Evolutionary conservation across 2,797 vertebrate species (phyloP).

Genomic region (Todus mexicanus): DNA sequence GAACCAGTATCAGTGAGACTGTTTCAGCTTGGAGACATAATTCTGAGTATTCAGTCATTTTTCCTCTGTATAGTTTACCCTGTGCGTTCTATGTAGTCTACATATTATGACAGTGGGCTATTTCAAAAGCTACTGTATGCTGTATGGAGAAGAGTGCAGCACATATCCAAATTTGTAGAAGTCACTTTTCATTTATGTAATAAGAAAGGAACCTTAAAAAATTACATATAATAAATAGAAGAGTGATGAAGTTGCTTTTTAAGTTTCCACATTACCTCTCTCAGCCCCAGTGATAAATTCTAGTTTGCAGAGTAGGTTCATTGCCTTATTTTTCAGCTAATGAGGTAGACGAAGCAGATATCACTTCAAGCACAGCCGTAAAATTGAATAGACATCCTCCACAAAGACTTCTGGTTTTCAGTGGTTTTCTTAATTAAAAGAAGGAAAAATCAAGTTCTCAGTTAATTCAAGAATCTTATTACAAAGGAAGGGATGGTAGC

Average conservation of each 20-base stretch:
- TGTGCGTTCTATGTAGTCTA: background rate
- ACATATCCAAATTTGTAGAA: background rate
- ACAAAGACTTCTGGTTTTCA: background rate
- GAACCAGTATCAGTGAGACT: background rate
- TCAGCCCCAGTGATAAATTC: background rate
- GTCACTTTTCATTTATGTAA: background rate
- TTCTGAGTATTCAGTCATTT: background rate
- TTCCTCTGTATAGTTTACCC: background rate
- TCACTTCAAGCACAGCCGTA: background rate
- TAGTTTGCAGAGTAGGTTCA: background rate
- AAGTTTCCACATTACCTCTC: background rate
- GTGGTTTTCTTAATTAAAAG: conserved; percentile 12
- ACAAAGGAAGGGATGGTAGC: background rate
- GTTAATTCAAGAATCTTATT: background rate
- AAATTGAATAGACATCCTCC: background rate
- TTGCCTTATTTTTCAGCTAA: conserved; percentile 12
- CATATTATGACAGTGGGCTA: background rate
- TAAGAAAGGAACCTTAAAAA: background rate
- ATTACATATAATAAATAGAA: background rate
- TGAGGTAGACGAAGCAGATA: conserved; percentile 6
- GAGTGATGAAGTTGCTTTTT: background rate
- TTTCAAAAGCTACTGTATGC: background rate
- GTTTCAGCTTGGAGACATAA: background rate
- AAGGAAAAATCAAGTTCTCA: background rate
- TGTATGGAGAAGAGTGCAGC: background rate